Evolutionary conservation across 2,113 vertebrate species (phyloP), one percentile per base, ranked within the genome.

Genomic region (Microtus oregoni): DNA sequence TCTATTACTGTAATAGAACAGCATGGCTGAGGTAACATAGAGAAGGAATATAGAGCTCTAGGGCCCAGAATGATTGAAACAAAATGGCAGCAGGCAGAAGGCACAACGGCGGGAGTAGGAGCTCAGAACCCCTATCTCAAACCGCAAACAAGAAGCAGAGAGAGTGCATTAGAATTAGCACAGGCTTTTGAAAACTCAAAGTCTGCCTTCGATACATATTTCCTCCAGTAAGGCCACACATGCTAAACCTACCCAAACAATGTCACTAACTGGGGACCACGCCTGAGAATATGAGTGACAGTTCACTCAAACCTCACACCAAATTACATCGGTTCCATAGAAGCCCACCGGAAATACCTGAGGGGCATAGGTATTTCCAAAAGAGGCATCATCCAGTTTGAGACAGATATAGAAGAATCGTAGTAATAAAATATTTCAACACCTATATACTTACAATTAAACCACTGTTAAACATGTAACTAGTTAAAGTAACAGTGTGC

Each of bases 341-440:
- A 2, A 92, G 70, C 12, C 73, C 78, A 89, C 2, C 70, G 14
- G 58, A 90, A 88, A 75, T 0, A 14, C 20, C 41, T 47, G 41
- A 63, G 38, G 17, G 19, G n/a, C 35, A 72, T 20, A 44, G 44
- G 44, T 44, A 44, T 44, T 44, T 41, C 0, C 50, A 65, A 24
- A 30, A 65, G 19, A 35, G 52, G 72, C 47, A 32, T 78, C 38
- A 90, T 52, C 70, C 4, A 82, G 9, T 86, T 76, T 86, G 47
- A 86, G 63, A 90, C 0, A 93, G 73, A 79, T 30, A 70, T 38
- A 41, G 47, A 87, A 47, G 24, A 94, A 96, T 85, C 28, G 50
- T 26, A 78, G 32, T n/a, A 78, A 79, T 63, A 9, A 90, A 92
- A 89, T 75, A 94, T 58, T 82, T 89, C 90, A 85, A 52, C 35